Percentiles rank a stretch among this genome's conserved stretches.
Conservation (phyloP, 2,797 vertebrate genomes). For the Acipenser transmontanus region DNA sequence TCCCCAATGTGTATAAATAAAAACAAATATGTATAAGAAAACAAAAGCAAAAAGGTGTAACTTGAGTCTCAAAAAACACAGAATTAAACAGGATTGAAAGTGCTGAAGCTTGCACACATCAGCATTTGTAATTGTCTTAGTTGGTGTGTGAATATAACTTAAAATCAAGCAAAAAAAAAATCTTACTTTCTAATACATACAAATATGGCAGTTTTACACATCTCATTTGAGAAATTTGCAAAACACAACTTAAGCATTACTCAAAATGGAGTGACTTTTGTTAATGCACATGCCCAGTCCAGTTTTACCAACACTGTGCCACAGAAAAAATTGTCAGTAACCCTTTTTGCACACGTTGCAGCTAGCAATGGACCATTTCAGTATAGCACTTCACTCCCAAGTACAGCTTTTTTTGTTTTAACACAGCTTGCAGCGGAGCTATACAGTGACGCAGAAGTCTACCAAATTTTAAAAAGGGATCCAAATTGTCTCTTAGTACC, state of each 20-base stretch:
- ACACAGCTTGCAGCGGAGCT: slow-evolving; percentile 37
- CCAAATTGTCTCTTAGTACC: slow-evolving; percentile 32
- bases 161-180: slow-evolving; percentile 45
- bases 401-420: slow-evolving; percentile 36
- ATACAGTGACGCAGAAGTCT: slow-evolving; percentile 27
- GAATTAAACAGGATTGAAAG: slow-evolving; percentile 60
- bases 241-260: slow-evolving; percentile 48
- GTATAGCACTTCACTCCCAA: slow-evolving; percentile 45
- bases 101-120: slow-evolving; percentile 59
- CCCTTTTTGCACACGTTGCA: slow-evolving; percentile 44
- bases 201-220: slow-evolving; percentile 63
- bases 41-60: slow-evolving; percentile 40
- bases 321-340: slow-evolving; percentile 47
- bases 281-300: slow-evolving; percentile 42
- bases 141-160: slow-evolving; percentile 69
- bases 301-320: slow-evolving; percentile 62
- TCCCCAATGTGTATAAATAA: slow-evolving; percentile 75
- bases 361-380: slow-evolving; percentile 49
- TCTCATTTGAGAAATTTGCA: slow-evolving; percentile 43
- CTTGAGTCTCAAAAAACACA: slow-evolving; percentile 73
- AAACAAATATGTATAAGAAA: slow-evolving; percentile 59
- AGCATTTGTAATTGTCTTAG: slow-evolving; percentile 46
- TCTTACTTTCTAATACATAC: slow-evolving; percentile 49
- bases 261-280: slow-evolving; percentile 44
- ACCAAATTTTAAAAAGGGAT: slow-evolving; percentile 26